A percentile compares a stretch with the other conserved stretches of the same genome.
phyloP scores from a whole-genome alignment of 2,113 vertebrate species.

The Periophthalmodon schlosseri region DNA sequence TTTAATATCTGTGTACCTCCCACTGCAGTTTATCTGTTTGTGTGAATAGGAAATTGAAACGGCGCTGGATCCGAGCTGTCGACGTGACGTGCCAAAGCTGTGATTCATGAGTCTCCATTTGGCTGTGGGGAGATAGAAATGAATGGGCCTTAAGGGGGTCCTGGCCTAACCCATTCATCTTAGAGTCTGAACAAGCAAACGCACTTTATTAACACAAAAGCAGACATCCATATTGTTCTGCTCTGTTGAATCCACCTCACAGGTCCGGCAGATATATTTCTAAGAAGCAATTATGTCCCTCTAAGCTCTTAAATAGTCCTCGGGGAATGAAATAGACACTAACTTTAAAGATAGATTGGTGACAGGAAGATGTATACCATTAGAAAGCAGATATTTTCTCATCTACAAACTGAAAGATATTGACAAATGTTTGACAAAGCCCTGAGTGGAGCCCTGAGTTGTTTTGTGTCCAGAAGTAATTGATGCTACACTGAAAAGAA shows the following conservation, averaged over 20 bases:
- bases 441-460: background rate
- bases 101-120: slow-evolving; percentile 71
- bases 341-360: slow-evolving; percentile 24
- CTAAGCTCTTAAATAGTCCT: slow-evolving; percentile 28
- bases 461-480: slow-evolving; percentile 35
- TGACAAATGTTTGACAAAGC: slow-evolving; percentile 34
- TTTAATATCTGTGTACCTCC: background rate
- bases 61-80: slow-evolving; percentile 35
- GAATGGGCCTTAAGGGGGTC: slow-evolving; percentile 65
- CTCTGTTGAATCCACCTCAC: slow-evolving; percentile 48
- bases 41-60: slow-evolving; percentile 46
- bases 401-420: slow-evolving; percentile 18
- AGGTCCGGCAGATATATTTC: slow-evolving; percentile 31
- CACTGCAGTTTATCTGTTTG: slow-evolving; percentile 15
- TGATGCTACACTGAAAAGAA: slow-evolving; percentile 9
- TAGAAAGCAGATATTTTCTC: slow-evolving; percentile 33
- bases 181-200: slow-evolving; percentile 46
- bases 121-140: slow-evolving; percentile 62
- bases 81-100: slow-evolving; percentile 15
- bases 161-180: slow-evolving; percentile 66
- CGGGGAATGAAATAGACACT: slow-evolving; percentile 19
- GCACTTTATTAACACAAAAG: slow-evolving; percentile 65
- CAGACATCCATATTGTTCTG: slow-evolving; percentile 56
- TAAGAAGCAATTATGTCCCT: slow-evolving; percentile 54
- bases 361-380: slow-evolving; percentile 17